Conservation (phyloP, 2,888 invertebrate species). For the Dasysyrphus albostriatus region DNA sequence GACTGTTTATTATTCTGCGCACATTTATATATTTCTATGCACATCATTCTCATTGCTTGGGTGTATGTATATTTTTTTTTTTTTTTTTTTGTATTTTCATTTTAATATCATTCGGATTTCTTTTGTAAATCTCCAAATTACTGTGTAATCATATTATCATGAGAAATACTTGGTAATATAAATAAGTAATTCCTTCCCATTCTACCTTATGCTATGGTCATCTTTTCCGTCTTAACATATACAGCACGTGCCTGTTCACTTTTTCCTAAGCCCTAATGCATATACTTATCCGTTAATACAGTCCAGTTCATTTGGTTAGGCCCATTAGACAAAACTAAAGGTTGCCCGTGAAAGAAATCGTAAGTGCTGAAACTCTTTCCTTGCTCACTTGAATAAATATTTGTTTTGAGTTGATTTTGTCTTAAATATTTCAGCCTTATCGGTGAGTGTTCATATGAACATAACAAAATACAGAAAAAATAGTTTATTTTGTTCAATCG, state of each 20-base stretch:
- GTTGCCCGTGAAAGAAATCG: too few relatives aligned
- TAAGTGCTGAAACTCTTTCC: too few relatives aligned
- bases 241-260: slow-evolving; percentile 40
- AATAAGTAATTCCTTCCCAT: slow-evolving; percentile 30
- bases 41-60: slow-evolving; percentile 27
- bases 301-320: slow-evolving; percentile 10
- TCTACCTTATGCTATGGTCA: not conserved
- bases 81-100: not conserved
- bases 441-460: too few relatives aligned
- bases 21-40: slow-evolving; percentile 25
- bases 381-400: too few relatives aligned
- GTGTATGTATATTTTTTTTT: not conserved
- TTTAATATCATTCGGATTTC: not conserved
- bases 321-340: too few relatives aligned
- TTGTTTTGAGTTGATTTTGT: too few relatives aligned
- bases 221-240: slow-evolving; percentile 35
- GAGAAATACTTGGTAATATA: slow-evolving; percentile 21
- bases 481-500: too few relatives aligned
- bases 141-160: slow-evolving; percentile 52
- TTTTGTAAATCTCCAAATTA: slow-evolving; percentile 53
- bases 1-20: slow-evolving; percentile 51
- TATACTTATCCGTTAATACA: slow-evolving; percentile 59
- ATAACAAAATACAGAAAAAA: too few relatives aligned
- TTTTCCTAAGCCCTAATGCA: slow-evolving; percentile 38
- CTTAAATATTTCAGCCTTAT: too few relatives aligned